Evolutionary conservation across 2,113 vertebrate species (phyloP).

Genomic region (Eonycteris spelaea): DNA sequence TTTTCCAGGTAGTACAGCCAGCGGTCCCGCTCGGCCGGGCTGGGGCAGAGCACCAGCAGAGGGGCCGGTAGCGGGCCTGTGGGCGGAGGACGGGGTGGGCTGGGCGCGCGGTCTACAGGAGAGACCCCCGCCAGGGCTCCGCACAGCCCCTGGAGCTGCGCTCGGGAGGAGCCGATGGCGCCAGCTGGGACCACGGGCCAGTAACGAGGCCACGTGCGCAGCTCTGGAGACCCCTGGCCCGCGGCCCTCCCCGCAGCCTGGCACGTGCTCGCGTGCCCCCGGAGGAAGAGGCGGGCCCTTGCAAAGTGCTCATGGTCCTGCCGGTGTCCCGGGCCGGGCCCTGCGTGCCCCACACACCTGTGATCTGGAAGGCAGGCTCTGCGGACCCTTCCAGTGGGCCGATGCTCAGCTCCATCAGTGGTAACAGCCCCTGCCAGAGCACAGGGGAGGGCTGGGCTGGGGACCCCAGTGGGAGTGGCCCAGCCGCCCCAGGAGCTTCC

Average conservation of each 20-base stretch:
- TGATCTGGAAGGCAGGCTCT: conserved; percentile 91
- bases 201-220: too few relatives aligned
- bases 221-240: not conserved
- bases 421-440: conserved; percentile 89
- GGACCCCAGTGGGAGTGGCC: not conserved
- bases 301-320: not conserved
- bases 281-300: not conserved
- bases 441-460: not conserved
- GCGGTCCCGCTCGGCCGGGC: conserved; percentile 86
- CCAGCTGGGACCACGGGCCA: not conserved
- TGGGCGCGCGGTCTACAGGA: not conserved
- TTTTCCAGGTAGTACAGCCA: conserved; percentile 95
- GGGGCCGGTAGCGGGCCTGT: conserved; percentile 92
- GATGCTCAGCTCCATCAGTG: conserved; percentile 90
- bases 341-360: conserved; percentile 81
- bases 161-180: not conserved
- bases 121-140: not conserved
- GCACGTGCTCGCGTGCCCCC: accelerated
- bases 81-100: not conserved
- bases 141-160: not conserved
- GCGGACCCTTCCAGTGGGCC: conserved; percentile 80
- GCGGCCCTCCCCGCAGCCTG: not conserved
- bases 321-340: not conserved
- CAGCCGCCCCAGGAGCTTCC: too few relatives aligned
- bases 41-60: conserved; percentile 91